phyloP scores from a whole-genome alignment of 2,113 vertebrate species.

The Sylvilagus bachmani region DNA sequence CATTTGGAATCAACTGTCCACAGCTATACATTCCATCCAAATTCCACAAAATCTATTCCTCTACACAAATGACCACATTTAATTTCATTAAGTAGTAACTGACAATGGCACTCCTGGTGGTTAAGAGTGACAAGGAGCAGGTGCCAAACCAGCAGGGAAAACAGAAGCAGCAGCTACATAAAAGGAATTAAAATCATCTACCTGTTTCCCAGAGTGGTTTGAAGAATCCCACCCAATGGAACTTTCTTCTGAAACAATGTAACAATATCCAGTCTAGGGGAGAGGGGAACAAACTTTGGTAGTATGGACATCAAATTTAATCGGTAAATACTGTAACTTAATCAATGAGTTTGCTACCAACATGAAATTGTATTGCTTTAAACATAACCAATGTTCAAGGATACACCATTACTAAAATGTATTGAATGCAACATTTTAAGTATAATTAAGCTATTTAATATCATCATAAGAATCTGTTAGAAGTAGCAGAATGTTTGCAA shows the following conservation, averaged over 20 bases:
- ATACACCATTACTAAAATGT: conserved; percentile 23
- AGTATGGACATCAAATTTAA: neutral
- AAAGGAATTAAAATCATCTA: conserved; percentile 7
- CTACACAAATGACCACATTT: conserved; percentile 57
- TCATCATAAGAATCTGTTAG: conserved; percentile 1
- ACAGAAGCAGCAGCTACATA: neutral
- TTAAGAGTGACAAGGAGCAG: conserved; percentile 65
- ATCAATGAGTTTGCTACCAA: neutral
- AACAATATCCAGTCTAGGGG: neutral
- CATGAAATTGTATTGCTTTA: conserved; percentile 31
- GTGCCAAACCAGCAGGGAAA: conserved; percentile 40
- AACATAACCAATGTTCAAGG: conserved; percentile 48
- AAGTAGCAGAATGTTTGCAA: conserved; percentile 38
- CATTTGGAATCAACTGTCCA: conserved; percentile 29
- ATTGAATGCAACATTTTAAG: conserved; percentile 36
- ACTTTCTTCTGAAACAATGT: conserved; percentile 30
- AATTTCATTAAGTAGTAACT: conserved; percentile 23
- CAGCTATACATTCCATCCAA: conserved; percentile 24
- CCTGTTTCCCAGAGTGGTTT: conserved; percentile 59
- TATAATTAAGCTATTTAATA: conserved; percentile 20
- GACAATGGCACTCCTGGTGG: neutral
- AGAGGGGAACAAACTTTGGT: neutral
- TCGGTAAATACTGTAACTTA: conserved; percentile 12
- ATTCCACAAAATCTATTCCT: conserved; percentile 61
- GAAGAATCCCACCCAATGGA: conserved; percentile 7